Evolutionary conservation across 2,888 invertebrate genomes (phyloP).

Genomic region (Pandemis cinnamomeana): DNA sequence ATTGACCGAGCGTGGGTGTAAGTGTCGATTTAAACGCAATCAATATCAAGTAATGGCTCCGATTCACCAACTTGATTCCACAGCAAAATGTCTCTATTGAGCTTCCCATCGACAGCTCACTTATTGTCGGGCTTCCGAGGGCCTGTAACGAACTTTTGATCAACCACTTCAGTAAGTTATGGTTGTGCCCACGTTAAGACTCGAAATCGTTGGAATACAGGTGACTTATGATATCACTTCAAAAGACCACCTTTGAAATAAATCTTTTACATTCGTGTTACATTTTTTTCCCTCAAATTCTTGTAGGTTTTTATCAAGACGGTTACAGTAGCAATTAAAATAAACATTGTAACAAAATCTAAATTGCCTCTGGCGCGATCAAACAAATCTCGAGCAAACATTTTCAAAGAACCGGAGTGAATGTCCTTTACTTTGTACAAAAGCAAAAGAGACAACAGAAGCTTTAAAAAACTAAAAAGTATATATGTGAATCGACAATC

Average conservation of each 20-base stretch:
- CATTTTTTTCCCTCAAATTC: background rate
- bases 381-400: conserved; percentile 52
- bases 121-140: conserved; percentile 36
- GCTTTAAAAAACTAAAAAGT: conserved; percentile 48
- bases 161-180: conserved; percentile 12
- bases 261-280: background rate
- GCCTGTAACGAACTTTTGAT: conserved; percentile 15
- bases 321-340: conserved; percentile 53
- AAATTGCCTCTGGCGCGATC: conserved; percentile 44
- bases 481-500: conserved; percentile 55
- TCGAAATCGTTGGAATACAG: background rate
- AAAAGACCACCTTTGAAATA: conserved; percentile 16
- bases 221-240: conserved; percentile 26
- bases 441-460: conserved; percentile 46
- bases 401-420: conserved; percentile 47
- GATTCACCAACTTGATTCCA: conserved; percentile 50
- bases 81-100: conserved; percentile 24
- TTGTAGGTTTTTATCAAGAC: background rate
- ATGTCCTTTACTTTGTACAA: conserved; percentile 58
- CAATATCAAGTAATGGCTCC: conserved; percentile 61
- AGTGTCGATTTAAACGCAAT: conserved; percentile 72
- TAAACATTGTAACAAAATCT: conserved; percentile 59
- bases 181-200: conserved; percentile 29
- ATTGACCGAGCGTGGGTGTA: conserved; percentile 78
- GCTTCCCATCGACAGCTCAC: conserved; percentile 24